Evolutionary conservation across 2,113 vertebrate species (phyloP).

Genomic region (Mobula birostris): DNA sequence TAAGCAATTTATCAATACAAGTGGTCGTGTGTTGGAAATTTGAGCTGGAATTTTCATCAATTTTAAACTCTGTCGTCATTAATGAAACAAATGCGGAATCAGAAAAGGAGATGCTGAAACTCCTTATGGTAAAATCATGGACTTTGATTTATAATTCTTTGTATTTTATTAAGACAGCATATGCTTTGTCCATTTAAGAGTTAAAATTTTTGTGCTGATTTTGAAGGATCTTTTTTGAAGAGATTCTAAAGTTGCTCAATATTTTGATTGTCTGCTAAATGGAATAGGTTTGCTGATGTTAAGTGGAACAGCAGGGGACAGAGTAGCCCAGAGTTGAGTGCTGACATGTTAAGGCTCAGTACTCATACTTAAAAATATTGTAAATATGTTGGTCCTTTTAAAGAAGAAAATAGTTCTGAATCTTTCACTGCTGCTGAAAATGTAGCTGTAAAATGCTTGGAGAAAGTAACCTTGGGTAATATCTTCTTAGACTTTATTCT

Average conservation of each 20-base stretch:
- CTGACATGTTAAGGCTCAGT: neutral
- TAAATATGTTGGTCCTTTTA: neutral
- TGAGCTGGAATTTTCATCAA: neutral
- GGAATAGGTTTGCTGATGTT: neutral
- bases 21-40: neutral
- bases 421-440: neutral
- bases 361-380: neutral
- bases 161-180: no score
- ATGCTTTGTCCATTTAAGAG: neutral
- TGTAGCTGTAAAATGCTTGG: neutral
- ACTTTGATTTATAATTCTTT: neutral
- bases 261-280: neutral
- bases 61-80: neutral
- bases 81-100: neutral
- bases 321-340: neutral
- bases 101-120: neutral
- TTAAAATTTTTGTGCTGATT: neutral
- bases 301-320: neutral
- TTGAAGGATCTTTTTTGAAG: neutral
- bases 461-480: neutral
- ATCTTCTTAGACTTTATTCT: neutral
- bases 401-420: neutral
- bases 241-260: neutral
- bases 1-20: neutral
- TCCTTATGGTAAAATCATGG: neutral